Conservation (phyloP, 1,140 invertebrate species). For the Pteromalus puparum region DNA sequence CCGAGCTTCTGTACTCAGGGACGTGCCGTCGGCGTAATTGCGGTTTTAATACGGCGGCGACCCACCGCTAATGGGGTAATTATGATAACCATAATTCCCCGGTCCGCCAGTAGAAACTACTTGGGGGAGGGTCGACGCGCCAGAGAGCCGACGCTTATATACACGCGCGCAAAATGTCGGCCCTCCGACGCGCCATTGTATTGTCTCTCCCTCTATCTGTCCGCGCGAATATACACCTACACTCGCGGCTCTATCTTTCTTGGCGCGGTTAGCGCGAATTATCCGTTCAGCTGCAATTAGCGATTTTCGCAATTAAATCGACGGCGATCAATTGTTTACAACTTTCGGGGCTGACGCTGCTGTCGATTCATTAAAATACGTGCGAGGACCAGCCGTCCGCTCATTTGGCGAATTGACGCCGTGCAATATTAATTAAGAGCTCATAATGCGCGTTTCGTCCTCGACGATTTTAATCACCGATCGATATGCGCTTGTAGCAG, state of each 20-base stretch:
- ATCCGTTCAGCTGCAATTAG: slow-evolving; percentile 43
- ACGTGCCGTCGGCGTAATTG: slow-evolving; percentile 41
- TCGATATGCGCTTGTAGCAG: too few relatives aligned
- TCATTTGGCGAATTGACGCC: slow-evolving; percentile 12
- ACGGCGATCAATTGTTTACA: slow-evolving; percentile 33
- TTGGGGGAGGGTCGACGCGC: background rate
- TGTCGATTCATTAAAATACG: slow-evolving; percentile 24
- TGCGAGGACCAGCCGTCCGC: background rate
- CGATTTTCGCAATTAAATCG: slow-evolving; percentile 46
- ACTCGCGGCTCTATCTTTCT: background rate
- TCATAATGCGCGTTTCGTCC: slow-evolving; percentile 19
- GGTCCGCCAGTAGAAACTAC: background rate
- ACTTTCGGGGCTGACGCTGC: background rate
- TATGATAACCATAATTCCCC: slow-evolving; percentile 56
- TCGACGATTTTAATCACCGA: background rate
- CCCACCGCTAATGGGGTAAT: slow-evolving; percentile 57
- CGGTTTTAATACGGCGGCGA: slow-evolving; percentile 46
- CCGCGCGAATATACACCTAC: background rate
- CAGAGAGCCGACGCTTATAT: background rate
- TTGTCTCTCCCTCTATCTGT: background rate
- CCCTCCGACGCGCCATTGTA: background rate
- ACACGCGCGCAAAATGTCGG: background rate
- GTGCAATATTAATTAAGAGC: slow-evolving; percentile 38
- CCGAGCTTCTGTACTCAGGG: background rate
- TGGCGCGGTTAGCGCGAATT: background rate